Conservation (phyloP, 2,797 vertebrate genomes). For the Eulemur rubriventer region DNA sequence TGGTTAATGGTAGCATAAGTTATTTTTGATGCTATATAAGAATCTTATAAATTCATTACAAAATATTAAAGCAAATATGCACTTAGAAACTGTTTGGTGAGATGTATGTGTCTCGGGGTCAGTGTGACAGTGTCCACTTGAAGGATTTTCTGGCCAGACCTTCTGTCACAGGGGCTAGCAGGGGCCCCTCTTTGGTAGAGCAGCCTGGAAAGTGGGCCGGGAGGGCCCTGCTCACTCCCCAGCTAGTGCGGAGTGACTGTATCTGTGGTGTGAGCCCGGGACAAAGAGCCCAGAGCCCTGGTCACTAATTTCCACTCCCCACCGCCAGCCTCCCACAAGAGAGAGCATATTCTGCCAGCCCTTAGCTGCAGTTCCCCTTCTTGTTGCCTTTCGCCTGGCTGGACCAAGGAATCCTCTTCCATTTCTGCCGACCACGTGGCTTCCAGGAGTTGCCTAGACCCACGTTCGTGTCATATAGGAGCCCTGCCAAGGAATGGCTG, state of each 20-base stretch:
- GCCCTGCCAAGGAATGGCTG: not conserved
- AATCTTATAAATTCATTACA: conserved; percentile 18
- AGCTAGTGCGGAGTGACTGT: not conserved
- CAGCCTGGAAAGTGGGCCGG: rapidly evolving
- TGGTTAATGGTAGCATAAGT: conserved; percentile 7
- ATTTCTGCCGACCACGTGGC: not conserved
- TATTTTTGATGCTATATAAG: not conserved
- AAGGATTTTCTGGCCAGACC: not conserved
- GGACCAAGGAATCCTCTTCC: not conserved
- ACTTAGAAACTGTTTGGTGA: not conserved
- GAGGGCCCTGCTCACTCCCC: too few relatives aligned
- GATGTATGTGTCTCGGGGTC: not conserved
- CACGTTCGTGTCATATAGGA: rapidly evolving
- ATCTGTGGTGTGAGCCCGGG: rapidly evolving
- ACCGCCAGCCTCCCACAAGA: too few relatives aligned
- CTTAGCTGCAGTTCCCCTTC: not conserved
- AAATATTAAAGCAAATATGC: not conserved
- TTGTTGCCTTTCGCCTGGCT: too few relatives aligned
- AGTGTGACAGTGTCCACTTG: not conserved
- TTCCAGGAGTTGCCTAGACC: not conserved
- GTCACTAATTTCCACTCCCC: not conserved
- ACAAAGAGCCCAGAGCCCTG: not conserved
- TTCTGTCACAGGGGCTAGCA: not conserved
- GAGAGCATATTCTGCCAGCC: rapidly evolving
- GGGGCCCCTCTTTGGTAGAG: not conserved